Conservation (phyloP, 2,888 invertebrate genomes). For the Hoplodrina ambigua region DNA sequence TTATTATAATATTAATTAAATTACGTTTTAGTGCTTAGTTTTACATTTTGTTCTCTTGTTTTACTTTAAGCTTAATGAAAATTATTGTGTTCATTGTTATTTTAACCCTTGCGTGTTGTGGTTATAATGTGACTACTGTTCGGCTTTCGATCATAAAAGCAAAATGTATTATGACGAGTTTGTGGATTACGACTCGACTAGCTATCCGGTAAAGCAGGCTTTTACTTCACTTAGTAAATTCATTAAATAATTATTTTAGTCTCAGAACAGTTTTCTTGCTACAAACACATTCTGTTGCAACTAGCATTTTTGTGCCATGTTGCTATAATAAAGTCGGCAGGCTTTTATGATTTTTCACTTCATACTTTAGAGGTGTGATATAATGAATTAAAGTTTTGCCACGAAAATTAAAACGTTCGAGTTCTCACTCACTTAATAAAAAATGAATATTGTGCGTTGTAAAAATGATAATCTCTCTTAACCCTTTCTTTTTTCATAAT, state of each 20-base stretch:
- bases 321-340: slow-evolving; percentile 35
- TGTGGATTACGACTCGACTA: background rate
- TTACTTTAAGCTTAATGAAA: slow-evolving; percentile 37
- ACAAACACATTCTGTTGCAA: slow-evolving; percentile 13
- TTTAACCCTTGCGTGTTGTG: slow-evolving; percentile 9
- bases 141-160: slow-evolving; percentile 4
- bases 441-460: too few relatives aligned
- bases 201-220: background rate
- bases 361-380: slow-evolving; percentile 4
- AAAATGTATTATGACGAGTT: background rate
- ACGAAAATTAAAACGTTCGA: background rate
- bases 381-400: slow-evolving; percentile 12
- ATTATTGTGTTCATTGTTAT: slow-evolving; percentile 41
- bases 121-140: background rate
- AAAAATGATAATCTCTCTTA: too few relatives aligned
- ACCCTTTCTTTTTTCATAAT: too few relatives aligned
- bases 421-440: too few relatives aligned
- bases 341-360: slow-evolving; percentile 17
- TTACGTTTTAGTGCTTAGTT: slow-evolving; percentile 60
- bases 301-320: slow-evolving; percentile 9
- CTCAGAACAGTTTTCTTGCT: background rate
- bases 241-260: background rate
- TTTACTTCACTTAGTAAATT: background rate
- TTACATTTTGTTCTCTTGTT: slow-evolving; percentile 49
- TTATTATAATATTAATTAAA: slow-evolving; percentile 65